Evolutionary conservation across 2,113 vertebrate genomes (phyloP).

Genomic region (Anguilla rostrata): DNA sequence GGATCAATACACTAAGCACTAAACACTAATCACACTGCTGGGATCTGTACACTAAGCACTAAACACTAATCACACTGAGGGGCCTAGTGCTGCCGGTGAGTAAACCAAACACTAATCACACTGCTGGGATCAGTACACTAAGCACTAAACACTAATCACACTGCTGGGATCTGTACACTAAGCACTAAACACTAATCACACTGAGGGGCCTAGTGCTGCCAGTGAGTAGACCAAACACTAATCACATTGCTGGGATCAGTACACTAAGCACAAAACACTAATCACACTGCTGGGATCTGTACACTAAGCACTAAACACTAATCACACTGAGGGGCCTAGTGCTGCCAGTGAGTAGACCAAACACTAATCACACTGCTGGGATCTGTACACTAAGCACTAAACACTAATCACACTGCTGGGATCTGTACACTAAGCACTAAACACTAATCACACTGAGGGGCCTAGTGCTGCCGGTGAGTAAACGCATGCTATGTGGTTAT

Average conservation of each 20-base stretch:
- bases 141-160: neutral
- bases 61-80: neutral
- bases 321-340: conserved; percentile 95
- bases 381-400: no score
- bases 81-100: no score
- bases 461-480: conserved; percentile 91
- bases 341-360: conserved; percentile 81
- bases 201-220: conserved; percentile 93
- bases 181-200: conserved; percentile 70
- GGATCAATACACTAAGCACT: neutral
- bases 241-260: no score
- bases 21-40: neutral
- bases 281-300: neutral
- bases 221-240: conserved; percentile 65
- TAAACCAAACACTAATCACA: neutral
- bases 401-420: no score
- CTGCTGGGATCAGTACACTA: neutral
- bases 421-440: neutral
- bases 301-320: neutral
- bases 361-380: no score
- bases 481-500: no score
- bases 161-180: neutral
- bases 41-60: neutral
- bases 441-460: conserved; percentile 88
- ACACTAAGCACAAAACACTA: no score